Evolutionary conservation across 2,797 vertebrate species (phyloP).

Genomic region (Gambelia wislizenii): DNA sequence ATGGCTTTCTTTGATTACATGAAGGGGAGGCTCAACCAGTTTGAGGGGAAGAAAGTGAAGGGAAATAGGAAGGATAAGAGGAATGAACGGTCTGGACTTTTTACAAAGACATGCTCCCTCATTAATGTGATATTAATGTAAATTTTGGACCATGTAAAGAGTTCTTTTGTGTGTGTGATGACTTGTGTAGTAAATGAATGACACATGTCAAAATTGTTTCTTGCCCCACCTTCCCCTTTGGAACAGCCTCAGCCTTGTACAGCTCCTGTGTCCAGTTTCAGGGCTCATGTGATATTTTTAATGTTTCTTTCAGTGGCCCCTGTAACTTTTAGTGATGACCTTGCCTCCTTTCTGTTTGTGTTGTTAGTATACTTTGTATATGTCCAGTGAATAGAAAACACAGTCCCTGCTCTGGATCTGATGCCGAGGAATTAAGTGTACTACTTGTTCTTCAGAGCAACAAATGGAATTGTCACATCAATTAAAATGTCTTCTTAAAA

Average conservation of each 20-base stretch:
- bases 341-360: constrained; percentile 83
- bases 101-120: constrained; percentile 12
- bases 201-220: constrained; percentile 47
- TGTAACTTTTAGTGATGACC: constrained; percentile 68
- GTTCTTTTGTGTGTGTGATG: constrained; percentile 53
- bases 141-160: not conserved
- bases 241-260: constrained; percentile 65
- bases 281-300: constrained; percentile 61
- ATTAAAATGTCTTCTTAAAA: not conserved
- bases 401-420: not conserved
- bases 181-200: constrained; percentile 54
- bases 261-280: constrained; percentile 59
- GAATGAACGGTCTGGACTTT: not conserved
- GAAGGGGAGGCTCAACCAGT: not conserved
- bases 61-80: not conserved
- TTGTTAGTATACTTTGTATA: constrained; percentile 87
- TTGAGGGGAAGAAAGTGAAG: constrained; percentile 22
- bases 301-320: constrained; percentile 52
- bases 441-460: not conserved
- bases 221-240: constrained; percentile 58
- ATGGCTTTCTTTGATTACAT: constrained; percentile 20
- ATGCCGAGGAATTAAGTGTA: not conserved
- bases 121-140: not conserved
- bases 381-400: constrained; percentile 81
- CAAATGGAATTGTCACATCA: not conserved